Conservation (phyloP, 2,797 vertebrate genomes). For the Simalia tracyae region DNA sequence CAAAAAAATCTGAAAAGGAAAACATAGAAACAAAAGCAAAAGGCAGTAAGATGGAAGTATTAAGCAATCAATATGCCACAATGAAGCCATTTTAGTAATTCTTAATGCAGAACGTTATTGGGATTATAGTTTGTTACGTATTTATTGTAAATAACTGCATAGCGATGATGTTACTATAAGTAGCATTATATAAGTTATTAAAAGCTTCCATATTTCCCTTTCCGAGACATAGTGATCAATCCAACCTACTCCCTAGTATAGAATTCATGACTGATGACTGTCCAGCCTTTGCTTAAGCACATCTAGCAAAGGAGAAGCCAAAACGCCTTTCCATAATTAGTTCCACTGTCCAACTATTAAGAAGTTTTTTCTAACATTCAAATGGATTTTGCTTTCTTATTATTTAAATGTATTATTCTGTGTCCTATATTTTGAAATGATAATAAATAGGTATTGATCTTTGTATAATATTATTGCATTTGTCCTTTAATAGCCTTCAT, state of each 20-base stretch:
- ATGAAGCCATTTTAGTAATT: conserved; percentile 62
- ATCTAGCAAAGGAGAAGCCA: neutral
- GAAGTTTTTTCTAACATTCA: neutral
- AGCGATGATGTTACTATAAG: neutral
- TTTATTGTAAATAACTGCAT: neutral
- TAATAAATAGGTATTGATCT: neutral
- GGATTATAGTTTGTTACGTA: neutral
- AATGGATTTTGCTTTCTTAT: neutral
- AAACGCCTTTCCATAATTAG: neutral
- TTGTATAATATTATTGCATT: neutral
- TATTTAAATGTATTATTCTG: neutral
- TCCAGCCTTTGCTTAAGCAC: neutral
- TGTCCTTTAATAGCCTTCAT: neutral
- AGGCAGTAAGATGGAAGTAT: conserved; percentile 26
- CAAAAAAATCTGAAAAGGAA: conserved; percentile 14
- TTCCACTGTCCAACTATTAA: neutral
- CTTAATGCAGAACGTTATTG: conserved; percentile 39
- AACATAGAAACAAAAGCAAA: conserved; percentile 40
- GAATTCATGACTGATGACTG: neutral
- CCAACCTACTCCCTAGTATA: neutral
- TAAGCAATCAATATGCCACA: conserved; percentile 48
- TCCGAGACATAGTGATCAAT: neutral
- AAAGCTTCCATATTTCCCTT: neutral
- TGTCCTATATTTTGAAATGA: neutral
- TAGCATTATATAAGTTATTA: neutral